Base-by-base conservation (phyloP, 2,113 vertebrate genomes). In the Oryctolagus cuniculus region DNA sequence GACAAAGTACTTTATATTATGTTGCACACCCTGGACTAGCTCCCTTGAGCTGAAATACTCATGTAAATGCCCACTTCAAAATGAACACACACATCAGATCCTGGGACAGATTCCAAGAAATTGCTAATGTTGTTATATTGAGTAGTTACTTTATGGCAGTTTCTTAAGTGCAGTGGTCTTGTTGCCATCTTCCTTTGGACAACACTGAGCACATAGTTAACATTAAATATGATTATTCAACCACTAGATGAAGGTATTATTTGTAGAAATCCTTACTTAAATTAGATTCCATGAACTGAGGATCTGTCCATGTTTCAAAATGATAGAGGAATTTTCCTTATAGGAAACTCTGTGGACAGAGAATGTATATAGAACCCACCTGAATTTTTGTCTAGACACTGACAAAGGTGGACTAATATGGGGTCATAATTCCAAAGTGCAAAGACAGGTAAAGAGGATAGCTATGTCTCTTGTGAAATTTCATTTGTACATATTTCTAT, bases 171-270 rank as follows among this genome's bases (percentile, higher is more conserved):
- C 49, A 66, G 79, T 53, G 3, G n/a, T 66, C 90, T 86, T 69
- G 22, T 21, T 92, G 22, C 29, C 19, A 58, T 38, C 70, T 89
- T 84, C 53, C 63, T 78, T 49, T 53, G 69, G 58, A 81, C 4
- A 92, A 51, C 51, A 74, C 31, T 31, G 27, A 55, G n/a, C 25
- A 84, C 64, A 63, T 4, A 77, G 55, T 17, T 44, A 67, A 38
- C 55, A 36, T 69, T 79, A 53, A 91, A 61, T 31, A 94, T 75
- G 78, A 70, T 90, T 85, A 55, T 67, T 79, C 83, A 92, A 72
- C 75, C 91, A 67, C 19, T 77, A 16, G 49, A 27, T 34, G 11
- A 96, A 74, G 85, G 27, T 86, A 70, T 86, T 89, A 79, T 90
- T 70, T 69, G 10, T 69, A 85, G 15, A 91, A 96, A 73, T 63